phyloP scores from a whole-genome alignment of 2,797 vertebrate genomes.

The Galago senegalensis region DNA sequence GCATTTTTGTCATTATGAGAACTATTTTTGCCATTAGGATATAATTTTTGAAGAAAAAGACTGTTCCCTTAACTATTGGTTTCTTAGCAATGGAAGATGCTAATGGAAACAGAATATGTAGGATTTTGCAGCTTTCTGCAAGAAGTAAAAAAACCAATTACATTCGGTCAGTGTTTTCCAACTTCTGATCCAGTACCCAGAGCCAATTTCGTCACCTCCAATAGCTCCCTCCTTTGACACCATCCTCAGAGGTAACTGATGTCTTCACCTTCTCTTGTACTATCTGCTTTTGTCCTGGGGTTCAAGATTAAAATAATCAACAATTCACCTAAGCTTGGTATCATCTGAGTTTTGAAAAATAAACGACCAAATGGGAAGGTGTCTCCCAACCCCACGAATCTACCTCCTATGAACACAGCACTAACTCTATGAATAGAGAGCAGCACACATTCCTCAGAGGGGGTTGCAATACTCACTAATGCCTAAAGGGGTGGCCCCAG shows the following conservation, averaged over 20 bases:
- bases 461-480: not conserved
- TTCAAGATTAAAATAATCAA: not conserved
- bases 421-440: not conserved
- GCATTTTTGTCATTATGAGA: conserved; percentile 70
- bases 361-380: not conserved
- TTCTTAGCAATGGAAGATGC: conserved; percentile 61
- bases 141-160: conserved; percentile 35
- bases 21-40: conserved; percentile 60
- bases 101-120: conserved; percentile 59
- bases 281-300: not conserved
- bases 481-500: not conserved
- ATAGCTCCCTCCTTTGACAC: not conserved
- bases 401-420: not conserved
- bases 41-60: conserved; percentile 53
- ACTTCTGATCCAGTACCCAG: not conserved
- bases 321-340: not conserved
- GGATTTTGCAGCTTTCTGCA: conserved; percentile 27
- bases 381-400: not conserved
- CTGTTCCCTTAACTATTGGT: not conserved
- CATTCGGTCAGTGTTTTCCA: conserved; percentile 16
- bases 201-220: not conserved
- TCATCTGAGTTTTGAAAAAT: conserved; percentile 9
- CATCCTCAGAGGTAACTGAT: not conserved
- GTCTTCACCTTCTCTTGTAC: not conserved
- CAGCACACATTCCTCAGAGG: not conserved